Evolutionary conservation across 2,888 invertebrate genomes (phyloP).

Genomic region (Colostygia pectinataria): DNA sequence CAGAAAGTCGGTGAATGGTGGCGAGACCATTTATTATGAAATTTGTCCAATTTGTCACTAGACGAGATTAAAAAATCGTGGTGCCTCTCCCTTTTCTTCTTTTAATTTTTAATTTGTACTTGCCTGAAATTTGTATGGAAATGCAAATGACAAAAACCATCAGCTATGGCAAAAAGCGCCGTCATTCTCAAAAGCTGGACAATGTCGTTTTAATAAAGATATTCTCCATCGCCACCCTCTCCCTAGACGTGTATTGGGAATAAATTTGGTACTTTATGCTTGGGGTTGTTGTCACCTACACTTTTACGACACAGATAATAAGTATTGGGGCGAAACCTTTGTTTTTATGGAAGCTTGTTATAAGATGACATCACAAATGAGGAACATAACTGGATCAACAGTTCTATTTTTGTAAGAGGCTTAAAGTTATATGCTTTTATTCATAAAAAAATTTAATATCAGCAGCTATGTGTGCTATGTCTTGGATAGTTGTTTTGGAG

Average conservation of each 20-base stretch:
- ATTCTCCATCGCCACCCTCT: constrained; percentile 47
- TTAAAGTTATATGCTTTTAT: too few relatives aligned
- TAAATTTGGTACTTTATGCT: constrained; percentile 64
- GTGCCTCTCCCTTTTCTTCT: too few relatives aligned
- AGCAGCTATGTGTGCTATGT: too few relatives aligned
- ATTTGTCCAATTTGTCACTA: too few relatives aligned
- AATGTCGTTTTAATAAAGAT: constrained; percentile 48
- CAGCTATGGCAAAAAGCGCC: constrained; percentile 31
- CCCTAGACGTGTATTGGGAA: constrained; percentile 51
- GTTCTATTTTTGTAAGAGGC: too few relatives aligned
- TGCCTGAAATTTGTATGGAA: neutral
- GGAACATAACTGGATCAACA: constrained; percentile 18
- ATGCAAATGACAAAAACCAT: constrained; percentile 1
- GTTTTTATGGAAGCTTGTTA: constrained; percentile 52
- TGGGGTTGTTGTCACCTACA: constrained; percentile 57
- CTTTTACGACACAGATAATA: constrained; percentile 54
- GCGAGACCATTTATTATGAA: too few relatives aligned
- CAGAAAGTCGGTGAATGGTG: too few relatives aligned
- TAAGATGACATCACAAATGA: constrained; percentile 45
- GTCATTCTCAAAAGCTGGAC: constrained; percentile 40
- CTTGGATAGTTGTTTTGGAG: too few relatives aligned
- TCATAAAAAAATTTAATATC: too few relatives aligned
- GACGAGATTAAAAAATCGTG: too few relatives aligned
- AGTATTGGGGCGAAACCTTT: constrained; percentile 47
- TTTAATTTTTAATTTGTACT: too few relatives aligned